Percentiles rank a stretch among this genome's conserved stretches.
Conservation (phyloP, 2,888 invertebrate genomes). For the Cantharis rufa region DNA sequence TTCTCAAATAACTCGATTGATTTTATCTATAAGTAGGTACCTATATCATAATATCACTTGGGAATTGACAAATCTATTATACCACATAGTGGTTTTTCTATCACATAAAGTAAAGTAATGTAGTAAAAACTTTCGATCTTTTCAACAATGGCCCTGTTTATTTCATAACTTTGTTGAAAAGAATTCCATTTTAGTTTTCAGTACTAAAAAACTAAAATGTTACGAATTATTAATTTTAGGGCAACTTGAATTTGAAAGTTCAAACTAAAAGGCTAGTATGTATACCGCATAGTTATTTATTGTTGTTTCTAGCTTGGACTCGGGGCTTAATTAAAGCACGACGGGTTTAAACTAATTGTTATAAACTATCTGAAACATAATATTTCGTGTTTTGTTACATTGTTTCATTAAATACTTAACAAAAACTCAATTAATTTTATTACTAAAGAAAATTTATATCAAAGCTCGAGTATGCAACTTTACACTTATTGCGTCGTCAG, state of each 20-base stretch:
- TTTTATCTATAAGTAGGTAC: background rate
- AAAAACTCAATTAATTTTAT: background rate
- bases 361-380: background rate
- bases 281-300: background rate
- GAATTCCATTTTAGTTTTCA: background rate
- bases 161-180: background rate
- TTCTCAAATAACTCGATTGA: background rate
- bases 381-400: background rate
- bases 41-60: background rate
- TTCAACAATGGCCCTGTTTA: background rate
- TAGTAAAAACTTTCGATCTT: background rate
- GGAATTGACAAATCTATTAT: background rate
- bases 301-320: background rate
- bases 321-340: background rate
- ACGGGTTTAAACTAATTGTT: background rate
- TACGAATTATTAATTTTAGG: background rate
- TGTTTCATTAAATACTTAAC: background rate
- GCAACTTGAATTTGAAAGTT: background rate
- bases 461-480: background rate
- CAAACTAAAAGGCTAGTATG: background rate
- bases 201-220: background rate
- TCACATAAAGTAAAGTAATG: background rate
- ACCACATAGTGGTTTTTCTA: background rate
- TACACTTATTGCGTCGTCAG: background rate
- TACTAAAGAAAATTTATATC: background rate